These are phyloP conservation scores for Apomyelois bistriatella DNA, from an alignment of 2,888 invertebrate species.

Conservation along the genomic window DNA sequence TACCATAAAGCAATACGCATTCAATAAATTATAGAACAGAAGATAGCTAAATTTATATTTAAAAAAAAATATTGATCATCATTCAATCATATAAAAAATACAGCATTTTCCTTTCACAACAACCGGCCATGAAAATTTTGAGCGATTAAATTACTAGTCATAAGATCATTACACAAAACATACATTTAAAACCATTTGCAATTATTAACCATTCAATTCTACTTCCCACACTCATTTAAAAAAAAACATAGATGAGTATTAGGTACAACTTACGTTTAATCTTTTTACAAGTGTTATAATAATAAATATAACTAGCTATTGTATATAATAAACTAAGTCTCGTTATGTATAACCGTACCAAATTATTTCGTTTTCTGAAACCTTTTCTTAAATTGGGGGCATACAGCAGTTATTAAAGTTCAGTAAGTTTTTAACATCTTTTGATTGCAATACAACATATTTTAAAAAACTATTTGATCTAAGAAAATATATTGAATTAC, in stretches of 20 bases:
- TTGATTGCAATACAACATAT: neutral
- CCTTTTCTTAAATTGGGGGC: conserved; percentile 22
- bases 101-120: neutral
- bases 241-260: conserved; percentile 34
- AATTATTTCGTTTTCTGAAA: conserved; percentile 36
- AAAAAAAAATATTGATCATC: too few relatives aligned
- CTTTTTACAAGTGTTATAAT: conserved; percentile 23
- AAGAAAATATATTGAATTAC: neutral
- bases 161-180: neutral
- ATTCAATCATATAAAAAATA: too few relatives aligned
- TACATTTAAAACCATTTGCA: neutral
- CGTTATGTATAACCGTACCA: conserved; percentile 25
- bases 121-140: neutral
- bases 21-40: too few relatives aligned
- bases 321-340: conserved; percentile 16
- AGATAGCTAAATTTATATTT: too few relatives aligned
- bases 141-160: conserved; percentile 1
- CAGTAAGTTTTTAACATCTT: neutral
- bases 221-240: conserved; percentile 7
- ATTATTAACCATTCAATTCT: neutral
- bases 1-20: too few relatives aligned
- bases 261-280: conserved; percentile 13
- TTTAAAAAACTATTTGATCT: too few relatives aligned
- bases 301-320: conserved; percentile 32
- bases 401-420: neutral